Percentiles rank a stretch among this genome's conserved stretches.
Conservation (phyloP, 2,113 vertebrate genomes). For the Malaclemys terrapin region DNA sequence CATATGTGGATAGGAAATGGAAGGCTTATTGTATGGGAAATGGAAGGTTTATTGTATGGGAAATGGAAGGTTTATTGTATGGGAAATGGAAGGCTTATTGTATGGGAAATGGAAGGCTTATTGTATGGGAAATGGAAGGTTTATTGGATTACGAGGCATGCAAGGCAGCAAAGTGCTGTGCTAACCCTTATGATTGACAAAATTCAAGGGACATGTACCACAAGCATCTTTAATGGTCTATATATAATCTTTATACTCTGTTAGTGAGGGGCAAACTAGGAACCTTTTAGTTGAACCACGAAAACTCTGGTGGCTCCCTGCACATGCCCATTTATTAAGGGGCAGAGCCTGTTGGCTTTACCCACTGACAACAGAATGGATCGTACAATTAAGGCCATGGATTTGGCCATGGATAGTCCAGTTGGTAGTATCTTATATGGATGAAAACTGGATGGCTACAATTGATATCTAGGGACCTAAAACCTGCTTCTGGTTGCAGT, state of each 20-base stretch:
- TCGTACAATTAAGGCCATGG: background rate
- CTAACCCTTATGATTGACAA: background rate
- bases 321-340: accelerated
- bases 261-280: background rate
- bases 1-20: background rate
- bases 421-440: accelerated
- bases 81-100: background rate
- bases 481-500: slow-evolving; percentile 4
- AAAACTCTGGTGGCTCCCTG: accelerated
- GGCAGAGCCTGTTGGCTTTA: background rate
- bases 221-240: background rate
- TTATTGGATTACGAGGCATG: accelerated
- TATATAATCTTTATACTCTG: background rate
- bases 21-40: background rate
- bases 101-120: background rate
- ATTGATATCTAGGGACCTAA: accelerated
- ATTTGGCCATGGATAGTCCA: background rate
- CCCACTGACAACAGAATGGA: accelerated
- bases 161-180: background rate
- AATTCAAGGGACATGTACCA: background rate
- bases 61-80: background rate
- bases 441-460: background rate
- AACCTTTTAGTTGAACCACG: background rate
- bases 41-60: background rate
- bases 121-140: background rate